These are phyloP conservation scores for Xiphophorus couchianus DNA, from an alignment of 2,113 vertebrate genomes.

Conservation along the genomic window DNA sequence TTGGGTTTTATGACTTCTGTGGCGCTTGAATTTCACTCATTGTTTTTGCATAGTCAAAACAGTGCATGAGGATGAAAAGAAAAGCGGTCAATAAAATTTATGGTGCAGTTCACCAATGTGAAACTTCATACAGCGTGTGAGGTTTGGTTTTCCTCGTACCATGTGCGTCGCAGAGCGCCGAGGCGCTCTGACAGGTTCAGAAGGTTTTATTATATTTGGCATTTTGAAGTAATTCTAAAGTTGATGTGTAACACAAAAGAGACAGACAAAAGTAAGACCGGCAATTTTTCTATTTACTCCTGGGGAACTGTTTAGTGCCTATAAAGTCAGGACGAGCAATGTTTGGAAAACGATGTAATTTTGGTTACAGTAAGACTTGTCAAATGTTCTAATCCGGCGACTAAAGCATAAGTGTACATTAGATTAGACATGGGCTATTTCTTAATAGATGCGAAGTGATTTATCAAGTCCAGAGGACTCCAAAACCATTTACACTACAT, in stretches of 20 bases:
- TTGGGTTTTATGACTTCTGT: conserved; percentile 64
- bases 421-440: neutral
- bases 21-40: conserved; percentile 66
- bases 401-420: neutral
- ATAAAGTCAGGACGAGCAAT: conserved; percentile 1
- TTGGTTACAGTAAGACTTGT: neutral
- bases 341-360: neutral
- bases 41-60: conserved; percentile 72
- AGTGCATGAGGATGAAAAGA: conserved; percentile 58
- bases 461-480: no score
- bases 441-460: neutral
- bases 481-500: no score
- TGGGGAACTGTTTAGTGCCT: conserved; percentile 11
- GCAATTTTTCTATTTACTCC: conserved; percentile 10
- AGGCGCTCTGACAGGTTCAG: conserved; percentile 12
- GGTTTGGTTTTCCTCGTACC: conserved; percentile 33
- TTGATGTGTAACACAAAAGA: conserved; percentile 28
- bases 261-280: conserved; percentile 4
- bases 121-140: conserved; percentile 59
- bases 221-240: conserved; percentile 39
- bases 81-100: conserved; percentile 57
- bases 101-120: conserved; percentile 47
- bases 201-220: conserved; percentile 50
- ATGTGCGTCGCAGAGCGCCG: conserved; percentile 27
- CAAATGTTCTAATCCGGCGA: neutral